Base-by-base conservation (phyloP, 2,888 invertebrate species). In the Phortica okadai region DNA sequence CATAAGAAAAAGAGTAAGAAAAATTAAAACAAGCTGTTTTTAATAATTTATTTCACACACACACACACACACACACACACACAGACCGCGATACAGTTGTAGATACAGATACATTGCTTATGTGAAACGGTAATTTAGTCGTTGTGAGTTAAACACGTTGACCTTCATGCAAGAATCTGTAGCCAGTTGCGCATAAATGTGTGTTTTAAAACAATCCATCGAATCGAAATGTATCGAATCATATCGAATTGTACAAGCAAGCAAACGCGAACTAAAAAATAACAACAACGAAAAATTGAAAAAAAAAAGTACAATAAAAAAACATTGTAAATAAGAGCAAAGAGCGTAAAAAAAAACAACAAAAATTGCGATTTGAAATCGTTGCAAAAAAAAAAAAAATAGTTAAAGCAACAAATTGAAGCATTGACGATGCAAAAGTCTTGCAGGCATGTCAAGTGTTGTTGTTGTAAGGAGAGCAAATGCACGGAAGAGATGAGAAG, bases 141-240 rank as follows among this genome's bases (percentile, higher is more conserved):
- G 42, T 33, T 42, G 54, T 72, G 41, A 72, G 70, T 14, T 70
- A 70, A 70, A 70, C 70, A 54, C 6, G 70, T 72, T 72, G 70
- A 72, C 70, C 70, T 72, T 72, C 70, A 72, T 56, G 44, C 54
- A 72, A 69, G 54, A 72, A 72, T 72, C 70, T 72, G 33, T 72
- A 72, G 62, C 8, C 62, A 62, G 54, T 50, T 11, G 45, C 21
- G 50, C 41, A 69, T 56, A 56, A 33, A 7, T 42, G 42, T n/a
- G n/a, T 42, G n/a, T 16, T 45, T 69, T 69, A 69, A 69, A 69
- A 21, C 62, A 62, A 62, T 44, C 69, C 50, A 45, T 69, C 69
- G 45, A 69, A 69, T 10, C 50, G 44, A 67, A 67, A 67, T 21
- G 44, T 44, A 67, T 4, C 59, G 59, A 62, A 25, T 62, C 62